phyloP scores from a whole-genome alignment of 37 sponge, comb jelly and placozoan genomes.

The Beroe forskalii region DNA sequence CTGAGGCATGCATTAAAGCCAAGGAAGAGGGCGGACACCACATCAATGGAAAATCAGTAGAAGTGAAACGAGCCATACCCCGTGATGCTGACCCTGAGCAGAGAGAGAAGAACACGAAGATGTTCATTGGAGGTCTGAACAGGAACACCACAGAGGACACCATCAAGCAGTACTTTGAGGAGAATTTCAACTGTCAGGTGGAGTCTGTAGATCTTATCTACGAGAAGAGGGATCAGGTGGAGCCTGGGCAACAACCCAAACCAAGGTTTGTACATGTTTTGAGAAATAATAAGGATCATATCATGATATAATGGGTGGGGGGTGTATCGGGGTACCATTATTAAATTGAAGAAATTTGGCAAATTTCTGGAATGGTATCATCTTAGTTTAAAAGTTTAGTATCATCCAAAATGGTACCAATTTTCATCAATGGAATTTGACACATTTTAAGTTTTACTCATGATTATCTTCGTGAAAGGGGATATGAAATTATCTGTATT shows the following conservation, averaged over 20 bases:
- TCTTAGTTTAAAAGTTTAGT: too few species aligned
- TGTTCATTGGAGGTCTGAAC: conserved; percentile 56
- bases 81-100: conserved; percentile 58
- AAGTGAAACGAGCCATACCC: conserved; percentile 53
- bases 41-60: conserved; percentile 19
- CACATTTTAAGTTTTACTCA: too few species aligned
- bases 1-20: neutral
- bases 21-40: conserved; percentile 22
- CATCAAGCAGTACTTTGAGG: conserved; percentile 19
- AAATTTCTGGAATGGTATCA: too few species aligned
- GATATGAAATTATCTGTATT: too few species aligned
- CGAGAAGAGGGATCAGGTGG: conserved; percentile 32
- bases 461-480: too few species aligned
- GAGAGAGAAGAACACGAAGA: conserved; percentile 55
- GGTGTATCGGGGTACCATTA: too few species aligned
- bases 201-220: conserved; percentile 56
- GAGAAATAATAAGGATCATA: neutral
- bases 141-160: conserved; percentile 16
- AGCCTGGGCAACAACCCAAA: conserved; percentile 50
- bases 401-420: too few species aligned
- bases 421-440: too few species aligned
- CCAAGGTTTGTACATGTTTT: conserved; percentile 24
- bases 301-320: too few species aligned
- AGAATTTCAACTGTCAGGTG: neutral
- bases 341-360: too few species aligned